Percentiles rank a stretch among this genome's conserved stretches.
These are phyloP conservation scores for Liasis olivaceus DNA, from an alignment of 2,797 vertebrate species.

Conservation along the genomic window DNA sequence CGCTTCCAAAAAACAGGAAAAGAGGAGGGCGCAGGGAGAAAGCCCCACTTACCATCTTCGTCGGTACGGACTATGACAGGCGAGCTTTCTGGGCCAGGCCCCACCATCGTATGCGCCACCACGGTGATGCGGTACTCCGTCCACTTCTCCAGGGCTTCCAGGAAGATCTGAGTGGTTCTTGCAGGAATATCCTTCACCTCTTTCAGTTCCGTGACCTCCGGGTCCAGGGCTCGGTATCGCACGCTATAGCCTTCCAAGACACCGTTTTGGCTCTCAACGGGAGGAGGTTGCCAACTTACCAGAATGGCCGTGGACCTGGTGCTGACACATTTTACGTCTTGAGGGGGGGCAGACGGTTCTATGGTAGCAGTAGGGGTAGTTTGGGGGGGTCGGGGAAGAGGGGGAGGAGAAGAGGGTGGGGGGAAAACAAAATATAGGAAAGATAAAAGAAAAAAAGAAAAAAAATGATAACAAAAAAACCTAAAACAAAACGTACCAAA, in stretches of 20 bases:
- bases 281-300: constrained; percentile 98
- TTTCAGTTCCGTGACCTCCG: constrained; percentile 79
- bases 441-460: constrained; percentile 85
- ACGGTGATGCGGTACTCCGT: constrained; percentile 90
- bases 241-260: constrained; percentile 92
- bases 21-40: accelerated
- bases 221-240: constrained; percentile 87
- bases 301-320: constrained; percentile 95
- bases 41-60: constrained; percentile 86
- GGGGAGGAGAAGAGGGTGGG: constrained; percentile 57
- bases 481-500: constrained; percentile 70
- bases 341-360: constrained; percentile 99
- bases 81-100: constrained; percentile 91
- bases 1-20: neutral
- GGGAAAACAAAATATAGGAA: constrained; percentile 77
- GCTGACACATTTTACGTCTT: constrained; percentile 96
- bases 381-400: constrained; percentile 55
- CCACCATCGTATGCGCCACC: constrained; percentile 88
- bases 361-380: constrained; percentile 67
- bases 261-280: constrained; percentile 91
- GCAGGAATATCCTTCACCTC: constrained; percentile 86
- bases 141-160: constrained; percentile 96
- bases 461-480: constrained; percentile 86
- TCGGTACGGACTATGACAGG: constrained; percentile 90
- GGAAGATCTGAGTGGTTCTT: constrained; percentile 82